These are phyloP conservation scores for Loripinus fragilis DNA, from an alignment of 2,888 invertebrate genomes.

Conservation along the genomic window DNA sequence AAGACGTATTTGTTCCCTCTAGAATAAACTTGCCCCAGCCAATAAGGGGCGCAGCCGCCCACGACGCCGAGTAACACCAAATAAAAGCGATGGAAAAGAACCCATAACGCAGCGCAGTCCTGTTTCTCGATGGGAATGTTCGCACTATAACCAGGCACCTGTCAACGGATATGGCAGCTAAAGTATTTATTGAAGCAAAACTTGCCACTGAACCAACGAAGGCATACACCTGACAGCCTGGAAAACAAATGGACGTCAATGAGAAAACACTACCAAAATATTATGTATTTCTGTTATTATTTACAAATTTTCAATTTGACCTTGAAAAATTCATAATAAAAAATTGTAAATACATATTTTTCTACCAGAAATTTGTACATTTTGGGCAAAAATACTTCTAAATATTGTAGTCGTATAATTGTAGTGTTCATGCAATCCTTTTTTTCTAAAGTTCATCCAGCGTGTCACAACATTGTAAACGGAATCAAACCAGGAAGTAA, in stretches of 20 bases:
- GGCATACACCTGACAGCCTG: constrained; percentile 67
- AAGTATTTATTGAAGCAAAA: constrained; percentile 68
- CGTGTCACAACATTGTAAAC: too few species aligned
- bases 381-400: too few species aligned
- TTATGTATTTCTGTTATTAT: too few species aligned
- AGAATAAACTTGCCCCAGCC: constrained; percentile 67
- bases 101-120: constrained; percentile 36
- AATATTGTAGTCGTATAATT: too few species aligned
- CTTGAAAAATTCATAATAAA: too few species aligned
- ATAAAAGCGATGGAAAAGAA: constrained; percentile 27
- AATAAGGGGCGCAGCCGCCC: constrained; percentile 59
- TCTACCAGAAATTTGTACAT: too few species aligned
- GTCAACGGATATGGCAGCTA: constrained; percentile 66
- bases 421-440: too few species aligned
- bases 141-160: constrained; percentile 62
- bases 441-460: too few species aligned
- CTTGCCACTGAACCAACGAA: constrained; percentile 61
- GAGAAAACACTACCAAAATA: too few species aligned
- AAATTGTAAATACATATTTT: too few species aligned
- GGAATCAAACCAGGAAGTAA: too few species aligned
- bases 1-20: constrained; percentile 65
- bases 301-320: too few species aligned
- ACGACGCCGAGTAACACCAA: constrained; percentile 65
- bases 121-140: constrained; percentile 24
- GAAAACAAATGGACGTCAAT: constrained; percentile 10